Percentiles rank a stretch among this genome's conserved stretches.
phyloP scores from a whole-genome alignment of 2,113 vertebrate genomes.

The Oxyruncus cristatus region DNA sequence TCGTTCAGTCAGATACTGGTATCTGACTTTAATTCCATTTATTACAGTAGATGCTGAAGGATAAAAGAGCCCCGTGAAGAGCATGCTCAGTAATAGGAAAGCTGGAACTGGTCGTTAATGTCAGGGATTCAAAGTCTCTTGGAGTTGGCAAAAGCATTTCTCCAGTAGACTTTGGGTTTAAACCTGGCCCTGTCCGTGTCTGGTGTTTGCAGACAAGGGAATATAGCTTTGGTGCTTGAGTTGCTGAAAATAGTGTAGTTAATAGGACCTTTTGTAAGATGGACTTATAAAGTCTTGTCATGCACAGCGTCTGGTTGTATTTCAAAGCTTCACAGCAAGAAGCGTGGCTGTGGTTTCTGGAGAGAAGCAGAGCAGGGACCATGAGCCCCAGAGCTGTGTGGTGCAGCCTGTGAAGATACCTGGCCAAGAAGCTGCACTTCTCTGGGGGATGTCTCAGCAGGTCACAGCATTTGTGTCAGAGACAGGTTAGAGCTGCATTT shows the following conservation, averaged over 20 bases:
- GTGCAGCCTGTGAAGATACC: not conserved
- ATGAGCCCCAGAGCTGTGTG: rapidly evolving
- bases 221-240: not conserved
- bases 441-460: not conserved
- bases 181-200: rapidly evolving
- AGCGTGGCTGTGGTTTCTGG: not conserved
- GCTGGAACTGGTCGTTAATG: not conserved
- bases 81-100: not conserved
- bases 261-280: not conserved
- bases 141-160: not conserved
- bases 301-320: not conserved
- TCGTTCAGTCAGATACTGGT: not conserved
- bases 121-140: not conserved
- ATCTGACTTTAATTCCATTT: not conserved
- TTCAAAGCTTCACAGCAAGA: not conserved
- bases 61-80: not conserved
- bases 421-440: not conserved
- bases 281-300: not conserved
- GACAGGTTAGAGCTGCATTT: not conserved
- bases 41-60: not conserved
- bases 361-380: not conserved
- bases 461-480: not conserved
- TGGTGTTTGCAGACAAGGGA: not conserved
- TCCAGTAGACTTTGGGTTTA: not conserved
- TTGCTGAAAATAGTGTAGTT: not conserved